A percentile compares a stretch with the other conserved stretches of the same genome.
Conservation (phyloP, 2,797 vertebrate genomes). For the Pseudochaenichthys georgianus region DNA sequence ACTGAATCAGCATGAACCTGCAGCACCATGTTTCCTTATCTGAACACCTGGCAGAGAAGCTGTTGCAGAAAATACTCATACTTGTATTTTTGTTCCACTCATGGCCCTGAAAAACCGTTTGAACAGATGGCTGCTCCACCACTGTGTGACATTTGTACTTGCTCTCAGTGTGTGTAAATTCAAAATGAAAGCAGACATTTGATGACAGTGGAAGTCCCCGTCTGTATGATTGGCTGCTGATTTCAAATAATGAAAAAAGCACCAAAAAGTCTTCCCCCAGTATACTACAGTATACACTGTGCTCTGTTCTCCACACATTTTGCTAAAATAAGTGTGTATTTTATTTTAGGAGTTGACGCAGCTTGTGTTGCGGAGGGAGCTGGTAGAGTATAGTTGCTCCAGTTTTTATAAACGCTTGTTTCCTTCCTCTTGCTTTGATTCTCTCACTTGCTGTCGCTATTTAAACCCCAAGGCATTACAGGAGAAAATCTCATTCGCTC, state of each 20-base stretch:
- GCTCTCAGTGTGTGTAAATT: slow-evolving; percentile 39
- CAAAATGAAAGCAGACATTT: slow-evolving; percentile 44
- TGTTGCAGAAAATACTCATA: slow-evolving; percentile 29
- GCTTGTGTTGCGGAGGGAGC: slow-evolving; percentile 87
- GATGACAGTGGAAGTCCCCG: slow-evolving; percentile 32
- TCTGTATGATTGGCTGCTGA: slow-evolving; percentile 46
- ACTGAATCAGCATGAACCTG: slow-evolving; percentile 3
- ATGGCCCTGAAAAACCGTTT: slow-evolving; percentile 51
- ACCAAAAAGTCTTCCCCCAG: slow-evolving; percentile 6
- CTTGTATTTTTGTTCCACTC: slow-evolving; percentile 34
- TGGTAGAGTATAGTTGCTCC: slow-evolving; percentile 86
- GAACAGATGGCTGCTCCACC: slow-evolving; percentile 69
- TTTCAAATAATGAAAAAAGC: slow-evolving; percentile 22
- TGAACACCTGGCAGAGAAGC: slow-evolving; percentile 58
- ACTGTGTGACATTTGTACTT: slow-evolving; percentile 34
- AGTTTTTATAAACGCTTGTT: slow-evolving; percentile 44
- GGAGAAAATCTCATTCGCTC: slow-evolving; percentile 69
- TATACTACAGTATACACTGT: slow-evolving; percentile 10
- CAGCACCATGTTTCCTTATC: slow-evolving; percentile 36
- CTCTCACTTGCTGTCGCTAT: slow-evolving; percentile 55
- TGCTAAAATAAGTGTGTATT: slow-evolving; percentile 78
- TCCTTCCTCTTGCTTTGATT: slow-evolving; percentile 66
- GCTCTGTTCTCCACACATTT: slow-evolving; percentile 19
- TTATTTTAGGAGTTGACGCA: slow-evolving; percentile 87
- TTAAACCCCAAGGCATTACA: slow-evolving; percentile 61